Conservation (phyloP, 2,113 vertebrate genomes). For the Rhinopomastus cyanomelas region DNA sequence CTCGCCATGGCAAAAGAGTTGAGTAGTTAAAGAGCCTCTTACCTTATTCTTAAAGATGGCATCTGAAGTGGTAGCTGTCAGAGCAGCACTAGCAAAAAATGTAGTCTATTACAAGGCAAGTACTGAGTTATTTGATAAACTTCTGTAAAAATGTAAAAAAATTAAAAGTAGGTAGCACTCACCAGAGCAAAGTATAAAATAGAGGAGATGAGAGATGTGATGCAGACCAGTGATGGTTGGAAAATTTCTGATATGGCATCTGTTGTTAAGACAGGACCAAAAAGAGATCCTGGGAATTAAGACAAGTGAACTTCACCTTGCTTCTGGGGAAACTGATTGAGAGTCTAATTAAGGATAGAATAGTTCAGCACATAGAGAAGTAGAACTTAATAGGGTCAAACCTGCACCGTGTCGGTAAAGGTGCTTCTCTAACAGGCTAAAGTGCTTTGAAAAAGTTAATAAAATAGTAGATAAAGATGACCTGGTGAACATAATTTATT, state of each 20-base stretch:
- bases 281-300: background rate
- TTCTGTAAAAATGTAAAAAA: background rate
- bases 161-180: background rate
- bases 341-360: slow-evolving; percentile 22
- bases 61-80: background rate
- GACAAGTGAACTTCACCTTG: background rate
- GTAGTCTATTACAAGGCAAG: background rate
- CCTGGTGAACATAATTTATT: background rate
- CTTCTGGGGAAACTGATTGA: slow-evolving; percentile 10
- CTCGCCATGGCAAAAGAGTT: background rate
- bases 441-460: slow-evolving; percentile 46
- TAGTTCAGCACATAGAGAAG: background rate
- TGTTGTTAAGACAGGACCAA: background rate
- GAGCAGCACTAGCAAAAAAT: background rate
- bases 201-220: background rate
- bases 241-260: background rate
- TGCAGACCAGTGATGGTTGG: background rate
- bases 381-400: slow-evolving; percentile 34
- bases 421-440: background rate
- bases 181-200: background rate
- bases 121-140: background rate
- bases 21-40: background rate
- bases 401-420: background rate
- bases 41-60: background rate
- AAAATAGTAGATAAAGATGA: slow-evolving; percentile 35